phyloP scores from a whole-genome alignment of 1,140 invertebrate genomes.

The Formica exsecta region DNA sequence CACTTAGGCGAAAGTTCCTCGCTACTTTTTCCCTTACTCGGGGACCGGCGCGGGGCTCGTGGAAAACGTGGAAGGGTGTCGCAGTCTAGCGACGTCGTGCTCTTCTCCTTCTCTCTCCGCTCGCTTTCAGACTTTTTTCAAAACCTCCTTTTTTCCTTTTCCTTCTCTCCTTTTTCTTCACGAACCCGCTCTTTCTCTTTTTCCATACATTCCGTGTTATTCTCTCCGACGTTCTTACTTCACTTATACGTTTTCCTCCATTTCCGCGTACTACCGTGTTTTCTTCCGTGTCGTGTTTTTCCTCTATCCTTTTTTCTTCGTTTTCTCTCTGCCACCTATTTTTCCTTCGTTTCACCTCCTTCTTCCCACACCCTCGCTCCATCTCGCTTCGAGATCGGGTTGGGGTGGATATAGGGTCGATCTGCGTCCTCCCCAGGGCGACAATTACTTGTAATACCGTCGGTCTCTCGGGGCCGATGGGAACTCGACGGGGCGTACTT shows the following conservation, averaged over 20 bases:
- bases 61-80: slow-evolving; percentile 32
- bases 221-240: neutral
- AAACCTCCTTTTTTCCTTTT: neutral
- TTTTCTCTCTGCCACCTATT: slow-evolving; percentile 21
- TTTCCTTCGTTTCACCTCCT: slow-evolving; percentile 2
- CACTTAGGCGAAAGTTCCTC: slow-evolving; percentile 80
- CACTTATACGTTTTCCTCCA: slow-evolving; percentile 25
- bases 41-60: neutral
- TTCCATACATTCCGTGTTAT: slow-evolving; percentile 19
- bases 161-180: neutral
- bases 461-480: slow-evolving; percentile 76
- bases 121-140: slow-evolving; percentile 1
- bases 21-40: slow-evolving; percentile 50
- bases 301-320: neutral
- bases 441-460: slow-evolving; percentile 83
- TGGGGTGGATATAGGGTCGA: slow-evolving; percentile 58
- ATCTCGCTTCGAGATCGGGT: slow-evolving; percentile 33
- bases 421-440: slow-evolving; percentile 71
- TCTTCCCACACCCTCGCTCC: slow-evolving; percentile 10
- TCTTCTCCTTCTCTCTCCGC: neutral
- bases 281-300: slow-evolving; percentile 22
- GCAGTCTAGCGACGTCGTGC: neutral
- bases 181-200: neutral
- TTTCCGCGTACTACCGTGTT: neutral
- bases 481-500: slow-evolving; percentile 80